phyloP scores from a whole-genome alignment of 2,113 vertebrate species.

The Australoheros scitulus region DNA sequence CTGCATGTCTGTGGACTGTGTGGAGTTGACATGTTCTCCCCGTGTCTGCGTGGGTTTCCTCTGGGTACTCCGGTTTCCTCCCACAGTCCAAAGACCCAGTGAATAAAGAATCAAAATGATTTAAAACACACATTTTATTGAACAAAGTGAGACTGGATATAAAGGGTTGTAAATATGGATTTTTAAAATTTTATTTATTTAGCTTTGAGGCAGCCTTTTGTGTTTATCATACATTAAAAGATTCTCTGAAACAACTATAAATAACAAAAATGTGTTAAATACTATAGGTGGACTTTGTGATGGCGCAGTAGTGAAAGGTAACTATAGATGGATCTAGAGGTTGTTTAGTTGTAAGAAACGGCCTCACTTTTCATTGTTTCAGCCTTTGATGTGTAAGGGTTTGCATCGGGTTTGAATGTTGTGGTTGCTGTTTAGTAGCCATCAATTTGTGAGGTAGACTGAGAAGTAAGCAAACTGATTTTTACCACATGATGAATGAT shows the following conservation, averaged over 20 bases:
- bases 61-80: too few species aligned
- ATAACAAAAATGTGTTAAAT: neutral
- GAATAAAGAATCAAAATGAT: too few species aligned
- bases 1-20: too few species aligned
- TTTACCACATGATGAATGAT: neutral
- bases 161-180: neutral
- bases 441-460: neutral
- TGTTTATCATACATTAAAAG: neutral
- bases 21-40: too few species aligned
- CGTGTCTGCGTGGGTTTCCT: too few species aligned
- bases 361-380: neutral
- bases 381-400: fast-evolving
- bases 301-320: neutral
- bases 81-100: too few species aligned
- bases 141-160: neutral
- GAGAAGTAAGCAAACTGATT: neutral
- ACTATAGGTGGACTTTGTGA: neutral
- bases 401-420: neutral
- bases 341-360: neutral
- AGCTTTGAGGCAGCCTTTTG: too few species aligned
- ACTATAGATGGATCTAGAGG: neutral
- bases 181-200: too few species aligned
- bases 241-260: neutral
- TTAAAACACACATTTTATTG: neutral
- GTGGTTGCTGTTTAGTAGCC: neutral